phyloP scores from a whole-genome alignment of 2,888 invertebrate species.

The Drosophila monieri region DNA sequence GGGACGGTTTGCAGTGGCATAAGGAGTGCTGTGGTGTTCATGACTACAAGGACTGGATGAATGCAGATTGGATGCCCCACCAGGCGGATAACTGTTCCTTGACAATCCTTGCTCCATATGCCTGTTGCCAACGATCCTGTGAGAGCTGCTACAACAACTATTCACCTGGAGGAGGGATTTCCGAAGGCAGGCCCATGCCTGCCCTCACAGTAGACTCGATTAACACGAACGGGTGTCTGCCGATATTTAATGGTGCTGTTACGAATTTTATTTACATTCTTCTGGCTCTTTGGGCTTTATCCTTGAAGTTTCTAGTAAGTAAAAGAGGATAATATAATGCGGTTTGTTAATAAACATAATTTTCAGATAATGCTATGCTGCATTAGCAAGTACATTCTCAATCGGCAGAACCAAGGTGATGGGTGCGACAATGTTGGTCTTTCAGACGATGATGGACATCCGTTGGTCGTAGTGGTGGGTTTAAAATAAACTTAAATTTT shows the following conservation, averaged over 20 bases:
- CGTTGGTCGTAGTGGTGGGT: conserved; percentile 69
- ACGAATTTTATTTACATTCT: conserved; percentile 62
- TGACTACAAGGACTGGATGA: conserved; percentile 82
- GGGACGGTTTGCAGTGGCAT: conserved; percentile 81
- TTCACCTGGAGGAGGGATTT: conserved; percentile 27
- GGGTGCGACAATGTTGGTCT: conserved; percentile 53
- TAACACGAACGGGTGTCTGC: conserved; percentile 73
- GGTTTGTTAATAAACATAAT: not conserved
- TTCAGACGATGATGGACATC: conserved; percentile 71
- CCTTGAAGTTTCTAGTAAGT: conserved; percentile 69
- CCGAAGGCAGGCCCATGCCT: conserved; percentile 10
- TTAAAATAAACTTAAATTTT: not conserved
- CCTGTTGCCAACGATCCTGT: conserved; percentile 70
- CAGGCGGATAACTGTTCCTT: conserved; percentile 10
- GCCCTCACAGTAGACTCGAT: conserved; percentile 67
- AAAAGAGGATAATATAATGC: not conserved
- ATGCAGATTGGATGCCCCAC: conserved; percentile 77
- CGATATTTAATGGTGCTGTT: conserved; percentile 47
- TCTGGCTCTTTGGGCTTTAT: conserved; percentile 51
- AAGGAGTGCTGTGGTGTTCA: conserved; percentile 82
- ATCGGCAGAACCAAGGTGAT: conserved; percentile 57
- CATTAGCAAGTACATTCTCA: conserved; percentile 67
- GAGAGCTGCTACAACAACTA: conserved; percentile 56
- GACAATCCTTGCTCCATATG: conserved; percentile 73
- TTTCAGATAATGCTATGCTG: conserved; percentile 66